Conservation (phyloP, 2,888 invertebrate genomes). For the Aleiodes alternator region DNA sequence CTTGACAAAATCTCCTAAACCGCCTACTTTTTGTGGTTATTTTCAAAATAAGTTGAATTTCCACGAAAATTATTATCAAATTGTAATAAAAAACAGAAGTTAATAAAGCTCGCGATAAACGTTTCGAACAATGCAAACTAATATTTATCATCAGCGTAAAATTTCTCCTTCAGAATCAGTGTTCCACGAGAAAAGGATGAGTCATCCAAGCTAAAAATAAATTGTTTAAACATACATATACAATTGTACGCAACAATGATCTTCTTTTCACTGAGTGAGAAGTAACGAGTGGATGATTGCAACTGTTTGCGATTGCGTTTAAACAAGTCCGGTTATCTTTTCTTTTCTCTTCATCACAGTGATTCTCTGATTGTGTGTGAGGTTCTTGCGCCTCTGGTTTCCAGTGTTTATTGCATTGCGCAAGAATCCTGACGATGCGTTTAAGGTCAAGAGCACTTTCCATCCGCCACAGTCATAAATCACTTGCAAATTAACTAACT, state of each 20-base stretch:
- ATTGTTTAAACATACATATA: not conserved
- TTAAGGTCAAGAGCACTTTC: slow-evolving; percentile 49
- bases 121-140: no score
- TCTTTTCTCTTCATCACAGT: not conserved
- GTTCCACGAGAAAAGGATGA: not conserved
- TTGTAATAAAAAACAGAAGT: no score
- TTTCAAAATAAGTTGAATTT: no score
- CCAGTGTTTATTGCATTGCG: slow-evolving; percentile 23
- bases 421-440: slow-evolving; percentile 17
- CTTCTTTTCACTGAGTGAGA: slow-evolving; percentile 22
- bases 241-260: slow-evolving; percentile 11
- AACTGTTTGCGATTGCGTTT: slow-evolving; percentile 15
- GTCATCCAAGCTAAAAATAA: slow-evolving; percentile 9
- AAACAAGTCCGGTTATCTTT: slow-evolving; percentile 7
- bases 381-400: slow-evolving; percentile 22
- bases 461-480: slow-evolving; percentile 62
- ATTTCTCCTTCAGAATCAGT: not conserved
- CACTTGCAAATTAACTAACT: slow-evolving; percentile 65
- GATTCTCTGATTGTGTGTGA: slow-evolving; percentile 28
- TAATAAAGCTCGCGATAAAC: no score
- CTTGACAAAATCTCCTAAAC: not conserved
- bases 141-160: not conserved
- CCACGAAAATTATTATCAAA: no score
- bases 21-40: not conserved
- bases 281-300: slow-evolving; percentile 16